Evolutionary conservation across 2,888 invertebrate species (phyloP), one percentile per base, ranked within the genome.

Genomic region (Mimachlamys varia): DNA sequence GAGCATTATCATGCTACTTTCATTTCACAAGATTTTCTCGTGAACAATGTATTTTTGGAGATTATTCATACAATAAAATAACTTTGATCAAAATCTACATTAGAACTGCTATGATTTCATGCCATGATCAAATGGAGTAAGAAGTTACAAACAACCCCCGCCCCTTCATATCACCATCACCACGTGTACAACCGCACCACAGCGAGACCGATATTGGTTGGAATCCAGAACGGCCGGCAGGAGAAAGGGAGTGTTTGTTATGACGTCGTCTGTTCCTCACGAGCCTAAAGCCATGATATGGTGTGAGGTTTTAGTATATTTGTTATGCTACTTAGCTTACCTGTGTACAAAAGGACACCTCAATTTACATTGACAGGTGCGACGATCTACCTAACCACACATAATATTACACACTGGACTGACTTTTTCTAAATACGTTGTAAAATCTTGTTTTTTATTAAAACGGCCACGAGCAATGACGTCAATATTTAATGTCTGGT

Each of bases 401-500:
- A 76, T 76, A 76, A 76, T 76, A 76, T 76, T 76, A 76, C 33
- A 76, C 76, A 22, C 76, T 76, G 76, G 76, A 76, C 76, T 76
- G 76, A 76, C 76, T 76, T 22, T 76, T 76, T 76, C 27, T 7
- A 76, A 76, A 76, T 76, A 76, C 33, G 10, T 13, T 15, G 33
- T 33, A 33, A 76, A 76, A 76, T 33, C 7, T 76, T 76, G 4
- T 76, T 76, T 76, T 22, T 76, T 22, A 76, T n/a, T n/a, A 76
- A 58, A 22, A 76, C 33, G 76, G 33, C 76, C 76, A 76, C 76
- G 15, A 76, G 76, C 22, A 33, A 33, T 76, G 76, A 76, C 76
- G 76, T 76, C 76, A 76, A 76, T 76, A 33, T 27, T 13, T 76
- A 76, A 76, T 76, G 13, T 27, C 33, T 76, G 4, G 76, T 76